A percentile compares a stretch with the other conserved stretches of the same genome.
Evolutionary conservation across 2,888 invertebrate species (phyloP).

Genomic region (Temnothorax unifasciatus): DNA sequence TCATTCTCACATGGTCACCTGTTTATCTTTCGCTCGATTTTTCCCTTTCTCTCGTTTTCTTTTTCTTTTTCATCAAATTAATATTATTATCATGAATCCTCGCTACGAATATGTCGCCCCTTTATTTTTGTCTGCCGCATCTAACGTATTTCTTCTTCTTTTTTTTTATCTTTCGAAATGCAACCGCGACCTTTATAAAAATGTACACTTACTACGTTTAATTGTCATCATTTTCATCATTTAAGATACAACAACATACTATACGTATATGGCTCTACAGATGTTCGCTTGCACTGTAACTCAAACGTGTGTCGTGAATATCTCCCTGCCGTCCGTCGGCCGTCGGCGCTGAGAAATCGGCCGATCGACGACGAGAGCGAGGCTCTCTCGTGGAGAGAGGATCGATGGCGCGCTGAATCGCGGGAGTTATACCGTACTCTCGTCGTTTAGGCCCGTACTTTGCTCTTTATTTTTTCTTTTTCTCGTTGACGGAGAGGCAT

Average conservation of each 20-base stretch:
- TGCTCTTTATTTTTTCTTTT: constrained; percentile 34
- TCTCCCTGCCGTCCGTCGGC: constrained; percentile 49
- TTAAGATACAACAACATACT: constrained; percentile 86
- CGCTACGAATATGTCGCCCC: constrained; percentile 71
- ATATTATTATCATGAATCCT: constrained; percentile 73
- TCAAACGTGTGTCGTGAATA: constrained; percentile 85
- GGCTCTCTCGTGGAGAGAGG: constrained; percentile 28
- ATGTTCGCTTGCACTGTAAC: constrained; percentile 86
- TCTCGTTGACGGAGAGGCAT: constrained; percentile 47
- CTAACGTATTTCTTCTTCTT: constrained; percentile 64
- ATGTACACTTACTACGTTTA: constrained; percentile 84
- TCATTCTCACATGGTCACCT: constrained; percentile 49
- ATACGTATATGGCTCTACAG: constrained; percentile 86
- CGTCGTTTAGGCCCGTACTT: constrained; percentile 66
- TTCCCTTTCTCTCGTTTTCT: constrained; percentile 65
- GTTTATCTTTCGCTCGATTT: constrained; percentile 55
- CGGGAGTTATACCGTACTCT: constrained; percentile 48
- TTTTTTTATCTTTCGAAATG: constrained; percentile 77
- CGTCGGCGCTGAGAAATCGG: constrained; percentile 47
- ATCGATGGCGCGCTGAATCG: constrained; percentile 46
- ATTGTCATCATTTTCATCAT: constrained; percentile 63
- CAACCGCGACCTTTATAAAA: constrained; percentile 85
- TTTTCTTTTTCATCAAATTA: constrained; percentile 69
- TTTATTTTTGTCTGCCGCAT: constrained; percentile 75
- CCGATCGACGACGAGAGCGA: constrained; percentile 46